Conservation (phyloP, 2,888 invertebrate genomes). For the Eremobia ochroleuca region DNA sequence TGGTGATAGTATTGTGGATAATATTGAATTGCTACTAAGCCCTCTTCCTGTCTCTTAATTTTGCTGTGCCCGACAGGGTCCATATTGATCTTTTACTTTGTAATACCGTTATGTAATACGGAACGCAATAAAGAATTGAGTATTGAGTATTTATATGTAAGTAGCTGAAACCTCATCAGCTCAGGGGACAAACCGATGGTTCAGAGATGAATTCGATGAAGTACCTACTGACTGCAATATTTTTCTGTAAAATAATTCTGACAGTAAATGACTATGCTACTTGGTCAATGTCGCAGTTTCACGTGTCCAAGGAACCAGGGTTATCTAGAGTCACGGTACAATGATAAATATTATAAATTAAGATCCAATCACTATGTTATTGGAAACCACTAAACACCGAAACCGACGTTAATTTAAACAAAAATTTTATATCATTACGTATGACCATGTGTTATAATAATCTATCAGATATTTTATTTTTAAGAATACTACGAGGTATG, state of each 20-base stretch:
- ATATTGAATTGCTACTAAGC: too few species aligned
- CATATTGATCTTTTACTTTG: too few species aligned
- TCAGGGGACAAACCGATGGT: not conserved
- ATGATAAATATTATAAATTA: slow-evolving; percentile 46
- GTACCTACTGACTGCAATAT: not conserved
- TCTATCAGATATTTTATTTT: slow-evolving; percentile 4
- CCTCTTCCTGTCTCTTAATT: too few species aligned
- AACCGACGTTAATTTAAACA: slow-evolving; percentile 38
- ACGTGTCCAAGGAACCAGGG: slow-evolving; percentile 34
- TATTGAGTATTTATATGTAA: not conserved
- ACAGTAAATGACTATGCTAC: not conserved
- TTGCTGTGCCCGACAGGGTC: too few species aligned
- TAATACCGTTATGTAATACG: too few species aligned
- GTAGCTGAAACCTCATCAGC: not conserved
- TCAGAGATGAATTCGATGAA: not conserved
- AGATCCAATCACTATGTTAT: slow-evolving; percentile 49
- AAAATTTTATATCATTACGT: slow-evolving; percentile 18
- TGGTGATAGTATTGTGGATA: too few species aligned
- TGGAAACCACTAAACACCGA: slow-evolving; percentile 40
- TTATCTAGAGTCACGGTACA: slow-evolving; percentile 60
- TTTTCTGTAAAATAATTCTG: not conserved
- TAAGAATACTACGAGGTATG: not conserved
- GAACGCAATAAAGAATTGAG: too few species aligned
- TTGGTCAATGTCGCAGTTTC: slow-evolving; percentile 32
- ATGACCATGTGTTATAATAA: slow-evolving; percentile 1